Evolutionary conservation across 2,888 invertebrate genomes (phyloP).

Genomic region (Lithophane socia): DNA sequence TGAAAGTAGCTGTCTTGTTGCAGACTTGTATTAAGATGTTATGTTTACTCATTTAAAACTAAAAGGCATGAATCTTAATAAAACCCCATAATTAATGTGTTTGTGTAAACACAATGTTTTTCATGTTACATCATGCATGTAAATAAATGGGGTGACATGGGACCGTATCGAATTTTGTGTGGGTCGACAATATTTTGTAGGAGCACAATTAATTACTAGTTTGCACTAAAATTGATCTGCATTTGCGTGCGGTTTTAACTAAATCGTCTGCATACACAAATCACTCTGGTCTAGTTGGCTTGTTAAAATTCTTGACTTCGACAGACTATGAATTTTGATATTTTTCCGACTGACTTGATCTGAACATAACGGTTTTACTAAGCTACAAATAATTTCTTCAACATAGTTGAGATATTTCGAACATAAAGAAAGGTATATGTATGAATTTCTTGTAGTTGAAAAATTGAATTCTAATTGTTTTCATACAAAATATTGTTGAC

Average conservation of each 20-base stretch:
- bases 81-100: conserved; percentile 58
- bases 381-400: not conserved
- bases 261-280: not conserved
- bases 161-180: conserved; percentile 12
- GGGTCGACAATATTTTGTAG: conserved; percentile 49
- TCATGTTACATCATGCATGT: conserved; percentile 34
- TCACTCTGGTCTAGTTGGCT: not conserved
- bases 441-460: not conserved
- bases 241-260: not conserved
- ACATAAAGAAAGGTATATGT: not conserved
- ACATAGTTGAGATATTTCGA: not conserved
- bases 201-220: not conserved
- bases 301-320: not conserved
- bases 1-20: conserved; percentile 8
- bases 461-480: conserved; percentile 9
- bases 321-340: not conserved
- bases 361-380: not conserved
- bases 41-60: conserved; percentile 5
- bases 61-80: conserved; percentile 25
- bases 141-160: conserved; percentile 43
- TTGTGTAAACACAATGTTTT: conserved; percentile 42
- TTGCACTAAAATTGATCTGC: not conserved
- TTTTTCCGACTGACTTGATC: not conserved
- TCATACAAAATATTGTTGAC: conserved; percentile 55
- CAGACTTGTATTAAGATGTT: conserved; percentile 10